phyloP scores from a whole-genome alignment of 2,797 vertebrate species.

The Carcharodon carcharias region DNA sequence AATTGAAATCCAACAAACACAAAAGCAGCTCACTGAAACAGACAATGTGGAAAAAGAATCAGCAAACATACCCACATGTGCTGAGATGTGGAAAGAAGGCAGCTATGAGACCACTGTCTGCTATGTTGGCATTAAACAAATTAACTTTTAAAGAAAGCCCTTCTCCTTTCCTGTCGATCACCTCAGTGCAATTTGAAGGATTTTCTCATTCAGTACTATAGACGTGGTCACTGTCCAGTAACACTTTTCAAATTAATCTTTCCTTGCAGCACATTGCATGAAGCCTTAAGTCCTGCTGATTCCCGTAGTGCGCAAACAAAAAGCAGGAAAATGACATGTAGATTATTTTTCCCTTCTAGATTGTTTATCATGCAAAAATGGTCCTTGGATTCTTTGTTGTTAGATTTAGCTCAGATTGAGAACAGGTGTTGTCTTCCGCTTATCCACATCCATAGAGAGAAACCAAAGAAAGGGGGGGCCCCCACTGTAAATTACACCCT shows the following conservation, averaged over 20 bases:
- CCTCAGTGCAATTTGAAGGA: slow-evolving; percentile 62
- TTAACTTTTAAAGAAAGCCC: slow-evolving; percentile 23
- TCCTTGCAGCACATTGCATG: slow-evolving; percentile 7
- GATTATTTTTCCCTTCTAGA: not conserved
- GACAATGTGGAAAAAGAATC: slow-evolving; percentile 12
- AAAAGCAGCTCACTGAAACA: not conserved
- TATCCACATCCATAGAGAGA: slow-evolving; percentile 63
- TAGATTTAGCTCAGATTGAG: slow-evolving; percentile 27
- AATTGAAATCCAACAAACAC: not conserved
- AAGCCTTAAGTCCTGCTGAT: not conserved
- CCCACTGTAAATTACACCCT: slow-evolving; percentile 58
- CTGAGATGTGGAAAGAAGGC: not conserved
- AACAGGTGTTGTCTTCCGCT: slow-evolving; percentile 55
- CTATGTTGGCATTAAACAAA: not conserved
- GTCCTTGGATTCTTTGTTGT: slow-evolving; percentile 34
- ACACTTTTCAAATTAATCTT: slow-evolving; percentile 29
- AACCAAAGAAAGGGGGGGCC: slow-evolving; percentile 55
- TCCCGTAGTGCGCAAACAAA: not conserved
- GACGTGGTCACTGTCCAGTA: not conserved
- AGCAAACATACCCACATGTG: slow-evolving; percentile 33
- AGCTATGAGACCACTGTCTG: not conserved
- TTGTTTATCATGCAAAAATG: not conserved
- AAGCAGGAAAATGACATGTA: not conserved
- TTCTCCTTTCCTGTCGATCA: slow-evolving; percentile 55
- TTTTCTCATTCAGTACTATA: slow-evolving; percentile 49